Evolutionary conservation across 2,888 invertebrate species (phyloP).

Genomic region (Fragum sueziense): DNA sequence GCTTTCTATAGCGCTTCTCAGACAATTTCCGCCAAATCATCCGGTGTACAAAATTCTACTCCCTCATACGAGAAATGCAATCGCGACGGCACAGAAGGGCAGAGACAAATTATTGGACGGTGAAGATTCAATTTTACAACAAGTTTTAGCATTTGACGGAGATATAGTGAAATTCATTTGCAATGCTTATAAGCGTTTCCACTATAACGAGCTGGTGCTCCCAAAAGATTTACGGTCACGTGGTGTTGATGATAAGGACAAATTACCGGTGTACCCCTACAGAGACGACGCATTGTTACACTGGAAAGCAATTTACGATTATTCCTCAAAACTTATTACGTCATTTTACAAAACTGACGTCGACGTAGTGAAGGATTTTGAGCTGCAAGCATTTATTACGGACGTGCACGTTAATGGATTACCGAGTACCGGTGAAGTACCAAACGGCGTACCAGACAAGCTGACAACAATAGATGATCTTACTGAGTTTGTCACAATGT

Average conservation of each 20-base stretch:
- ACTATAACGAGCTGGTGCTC: slow-evolving; percentile 38
- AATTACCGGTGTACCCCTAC: slow-evolving; percentile 54
- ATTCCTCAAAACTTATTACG: slow-evolving; percentile 36
- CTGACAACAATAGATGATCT: slow-evolving; percentile 38
- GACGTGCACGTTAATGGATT: slow-evolving; percentile 53
- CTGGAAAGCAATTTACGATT: slow-evolving; percentile 44
- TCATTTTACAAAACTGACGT: slow-evolving; percentile 47
- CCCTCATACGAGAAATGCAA: slow-evolving; percentile 43
- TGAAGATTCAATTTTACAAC: slow-evolving; percentile 48
- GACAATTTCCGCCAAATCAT: slow-evolving; percentile 55
- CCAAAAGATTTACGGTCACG: slow-evolving; percentile 43
- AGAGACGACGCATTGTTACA: slow-evolving; percentile 52
- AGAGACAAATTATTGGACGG: slow-evolving; percentile 46
- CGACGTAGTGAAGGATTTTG: slow-evolving; percentile 43
- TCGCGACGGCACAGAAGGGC: slow-evolving; percentile 52
- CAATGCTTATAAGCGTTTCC: slow-evolving; percentile 42
- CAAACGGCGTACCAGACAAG: slow-evolving; percentile 51
- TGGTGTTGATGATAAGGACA: slow-evolving; percentile 44
- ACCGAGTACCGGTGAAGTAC: slow-evolving; percentile 20
- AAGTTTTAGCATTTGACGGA: slow-evolving; percentile 45
- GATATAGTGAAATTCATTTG: slow-evolving; percentile 25
- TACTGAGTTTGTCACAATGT: slow-evolving; percentile 47
- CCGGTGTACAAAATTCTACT: slow-evolving; percentile 57
- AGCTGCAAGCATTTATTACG: slow-evolving; percentile 45
- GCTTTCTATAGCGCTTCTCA: slow-evolving; percentile 40